Base-by-base conservation (phyloP, 2,113 vertebrate genomes). In the Poeciliopsis occidentalis region DNA sequence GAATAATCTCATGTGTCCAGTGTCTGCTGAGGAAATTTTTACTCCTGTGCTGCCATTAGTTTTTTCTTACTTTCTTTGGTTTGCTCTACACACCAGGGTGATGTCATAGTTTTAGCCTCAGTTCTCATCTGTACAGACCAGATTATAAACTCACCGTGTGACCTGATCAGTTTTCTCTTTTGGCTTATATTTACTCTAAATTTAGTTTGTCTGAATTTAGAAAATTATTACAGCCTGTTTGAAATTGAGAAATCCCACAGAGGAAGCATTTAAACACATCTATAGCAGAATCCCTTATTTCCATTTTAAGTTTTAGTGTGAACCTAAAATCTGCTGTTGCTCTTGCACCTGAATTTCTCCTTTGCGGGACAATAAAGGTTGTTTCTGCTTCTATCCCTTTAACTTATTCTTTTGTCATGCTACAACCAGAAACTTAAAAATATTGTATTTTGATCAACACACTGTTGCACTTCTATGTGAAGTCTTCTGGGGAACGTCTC, bases 1-100 rank as follows among this genome's bases (percentile, higher is more conserved):
- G 66, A 87, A 71, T 17, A 64, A 39, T 41, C 61, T 67, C 32
- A 37, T 79, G 69, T 63, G 44, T 77, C 37, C 75, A 8, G 69
- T 39, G 15, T 71, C 63, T 32, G 11, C 31, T 60, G 30, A 65
- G 66, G 41, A 17, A 69, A 24, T 12, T 71, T 79, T 64, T 77
- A 83, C 79, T 83, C 78, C 83, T 65, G 27, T 51, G n/a, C 32
- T 61, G 66, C 3, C 1, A 26, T 27, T 30, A 64, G 62, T 39
- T 31, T 12, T 5, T 39, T 70, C 15, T 57, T 17, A 73, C 51
- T 32, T 41, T 70, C 37, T 73, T 31, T 13, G 64, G 51, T 73
- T 8, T 57, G 7, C 24, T 66, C 4, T 63, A 19, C 22, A n/a
- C 32, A 24, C 3, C 30, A 64, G 10, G 17, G 22, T 24, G 31